Evolutionary conservation across 2,113 vertebrate species (phyloP).

Genomic region (Perccottus glenii): DNA sequence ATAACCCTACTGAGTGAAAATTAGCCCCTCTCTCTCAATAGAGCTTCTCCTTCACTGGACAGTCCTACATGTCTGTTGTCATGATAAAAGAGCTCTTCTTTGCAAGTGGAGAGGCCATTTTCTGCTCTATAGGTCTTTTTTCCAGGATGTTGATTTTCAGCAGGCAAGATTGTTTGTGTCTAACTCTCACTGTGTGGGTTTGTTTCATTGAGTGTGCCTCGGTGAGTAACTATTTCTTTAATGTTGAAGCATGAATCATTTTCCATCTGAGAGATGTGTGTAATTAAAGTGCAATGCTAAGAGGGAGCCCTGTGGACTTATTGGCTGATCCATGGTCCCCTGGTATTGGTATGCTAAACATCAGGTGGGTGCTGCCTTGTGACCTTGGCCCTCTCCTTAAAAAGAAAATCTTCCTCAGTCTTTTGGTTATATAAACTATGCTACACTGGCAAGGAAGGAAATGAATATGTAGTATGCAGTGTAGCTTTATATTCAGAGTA

Average conservation of each 20-base stretch:
- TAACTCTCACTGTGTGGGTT: not conserved
- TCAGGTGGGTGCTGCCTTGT: slow-evolving; percentile 3
- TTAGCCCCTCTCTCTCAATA: slow-evolving; percentile 55
- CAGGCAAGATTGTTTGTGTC: not conserved
- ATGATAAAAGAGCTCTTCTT: slow-evolving; percentile 51
- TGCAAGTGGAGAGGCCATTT: slow-evolving; percentile 36
- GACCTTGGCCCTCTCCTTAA: slow-evolving; percentile 1
- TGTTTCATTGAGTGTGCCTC: slow-evolving; percentile 16
- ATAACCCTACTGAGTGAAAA: slow-evolving; percentile 69
- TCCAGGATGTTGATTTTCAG: slow-evolving; percentile 16
- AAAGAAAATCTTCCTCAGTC: not conserved
- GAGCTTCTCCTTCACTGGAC: slow-evolving; percentile 56
- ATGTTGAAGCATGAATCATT: slow-evolving; percentile 16
- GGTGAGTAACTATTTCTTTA: slow-evolving; percentile 4
- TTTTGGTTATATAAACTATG: not conserved
- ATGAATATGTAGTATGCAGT: not conserved
- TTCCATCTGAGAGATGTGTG: not conserved
- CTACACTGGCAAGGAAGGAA: not conserved
- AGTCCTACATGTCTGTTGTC: slow-evolving; percentile 59
- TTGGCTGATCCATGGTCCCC: not conserved
- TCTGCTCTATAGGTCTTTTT: slow-evolving; percentile 33
- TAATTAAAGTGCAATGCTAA: slow-evolving; percentile 22
- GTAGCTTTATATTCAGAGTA: not conserved
- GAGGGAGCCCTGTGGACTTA: not conserved
- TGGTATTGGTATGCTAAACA: slow-evolving; percentile 11